Conservation (phyloP, 1,140 invertebrate species). For the Rhagoletis pomonella region DNA sequence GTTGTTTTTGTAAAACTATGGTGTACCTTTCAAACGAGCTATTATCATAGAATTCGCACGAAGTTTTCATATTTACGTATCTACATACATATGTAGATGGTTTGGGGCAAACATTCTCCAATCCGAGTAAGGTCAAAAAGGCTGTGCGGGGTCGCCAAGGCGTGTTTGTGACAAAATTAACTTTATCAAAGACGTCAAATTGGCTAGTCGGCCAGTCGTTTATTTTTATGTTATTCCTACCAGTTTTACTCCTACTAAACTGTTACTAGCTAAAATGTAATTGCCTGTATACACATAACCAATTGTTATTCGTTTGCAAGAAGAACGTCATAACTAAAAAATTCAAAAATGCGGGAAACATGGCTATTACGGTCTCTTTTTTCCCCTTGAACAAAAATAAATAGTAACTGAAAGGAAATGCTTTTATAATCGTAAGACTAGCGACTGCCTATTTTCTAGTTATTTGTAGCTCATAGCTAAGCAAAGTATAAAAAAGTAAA, state of each 20-base stretch:
- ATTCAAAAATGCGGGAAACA: too few relatives aligned
- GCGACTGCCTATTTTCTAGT: too few relatives aligned
- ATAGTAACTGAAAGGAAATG: too few relatives aligned
- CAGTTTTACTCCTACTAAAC: neutral
- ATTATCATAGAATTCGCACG: neutral
- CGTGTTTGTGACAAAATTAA: conserved; percentile 5
- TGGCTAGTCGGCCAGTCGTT: conserved; percentile 10
- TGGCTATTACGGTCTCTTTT: too few relatives aligned
- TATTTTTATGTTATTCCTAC: neutral
- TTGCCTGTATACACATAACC: neutral
- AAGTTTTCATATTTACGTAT: neutral
- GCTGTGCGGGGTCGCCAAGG: neutral
- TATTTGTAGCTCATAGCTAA: too few relatives aligned
- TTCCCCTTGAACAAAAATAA: too few relatives aligned
- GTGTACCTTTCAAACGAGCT: neutral
- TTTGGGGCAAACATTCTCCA: neutral
- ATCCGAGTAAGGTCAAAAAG: neutral
- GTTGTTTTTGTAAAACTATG: neutral
- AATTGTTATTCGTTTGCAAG: too few relatives aligned
- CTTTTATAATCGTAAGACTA: too few relatives aligned
- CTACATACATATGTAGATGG: neutral
- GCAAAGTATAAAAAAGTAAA: too few relatives aligned
- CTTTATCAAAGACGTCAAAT: conserved; percentile 7
- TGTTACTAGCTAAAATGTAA: conserved; percentile 9
- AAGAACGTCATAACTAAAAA: too few relatives aligned